Evolutionary conservation across 2,113 vertebrate species (phyloP).

Genomic region (Myrmophylax atrothorax): DNA sequence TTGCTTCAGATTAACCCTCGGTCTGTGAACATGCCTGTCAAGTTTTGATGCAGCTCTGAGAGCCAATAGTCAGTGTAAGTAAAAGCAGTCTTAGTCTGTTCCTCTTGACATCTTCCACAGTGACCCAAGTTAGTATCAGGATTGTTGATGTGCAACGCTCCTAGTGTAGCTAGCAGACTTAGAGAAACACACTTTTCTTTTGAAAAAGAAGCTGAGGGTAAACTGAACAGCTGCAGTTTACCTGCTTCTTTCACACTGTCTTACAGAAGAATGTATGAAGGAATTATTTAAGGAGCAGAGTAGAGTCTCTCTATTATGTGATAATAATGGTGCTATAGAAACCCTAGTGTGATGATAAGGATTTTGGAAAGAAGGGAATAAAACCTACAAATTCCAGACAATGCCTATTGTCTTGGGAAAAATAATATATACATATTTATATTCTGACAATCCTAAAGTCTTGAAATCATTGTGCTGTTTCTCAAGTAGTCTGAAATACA

Average conservation of each 20-base stretch:
- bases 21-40: background rate
- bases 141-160: background rate
- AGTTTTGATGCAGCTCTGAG: background rate
- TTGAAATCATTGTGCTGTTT: background rate
- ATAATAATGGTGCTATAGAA: background rate
- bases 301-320: background rate
- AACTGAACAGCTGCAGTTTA: background rate
- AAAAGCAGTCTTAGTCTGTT: background rate
- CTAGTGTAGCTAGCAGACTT: background rate
- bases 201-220: background rate
- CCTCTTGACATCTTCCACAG: background rate
- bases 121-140: background rate
- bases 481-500: background rate
- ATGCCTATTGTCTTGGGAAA: background rate
- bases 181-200: accelerated
- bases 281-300: background rate
- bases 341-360: background rate
- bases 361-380: background rate
- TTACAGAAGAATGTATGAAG: background rate
- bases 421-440: background rate
- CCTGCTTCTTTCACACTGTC: background rate
- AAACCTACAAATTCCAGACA: background rate
- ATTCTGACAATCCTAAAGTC: background rate
- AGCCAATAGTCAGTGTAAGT: accelerated
- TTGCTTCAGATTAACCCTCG: background rate